These are phyloP conservation scores for Seladonia tumulorum DNA, from an alignment of 2,888 invertebrate genomes.

Conservation along the genomic window DNA sequence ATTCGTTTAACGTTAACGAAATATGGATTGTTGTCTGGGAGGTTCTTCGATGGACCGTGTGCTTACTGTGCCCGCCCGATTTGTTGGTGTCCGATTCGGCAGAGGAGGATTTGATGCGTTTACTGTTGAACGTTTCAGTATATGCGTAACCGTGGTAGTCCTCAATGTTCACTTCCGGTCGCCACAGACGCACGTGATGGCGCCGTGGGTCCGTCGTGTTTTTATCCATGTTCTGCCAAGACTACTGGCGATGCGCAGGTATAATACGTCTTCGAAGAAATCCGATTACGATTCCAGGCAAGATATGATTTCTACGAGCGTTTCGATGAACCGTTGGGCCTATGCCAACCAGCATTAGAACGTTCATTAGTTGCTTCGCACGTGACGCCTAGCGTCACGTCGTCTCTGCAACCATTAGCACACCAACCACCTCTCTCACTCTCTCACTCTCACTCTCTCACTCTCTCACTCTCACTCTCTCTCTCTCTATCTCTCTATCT, in stretches of 20 bases:
- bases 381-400: slow-evolving; percentile 64
- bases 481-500: not conserved
- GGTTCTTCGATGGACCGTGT: not conserved
- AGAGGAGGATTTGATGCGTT: not conserved
- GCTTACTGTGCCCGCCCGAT: not conserved
- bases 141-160: slow-evolving; percentile 97
- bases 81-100: not conserved
- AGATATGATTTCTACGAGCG: slow-evolving; percentile 68
- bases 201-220: slow-evolving; percentile 97
- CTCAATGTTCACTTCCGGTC: slow-evolving; percentile 99
- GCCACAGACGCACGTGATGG: slow-evolving; percentile 99
- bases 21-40: not conserved
- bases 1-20: not conserved
- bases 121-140: slow-evolving; percentile 86
- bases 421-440: not conserved
- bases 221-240: slow-evolving; percentile 98
- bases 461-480: slow-evolving; percentile 5
- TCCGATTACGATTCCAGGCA: slow-evolving; percentile 72
- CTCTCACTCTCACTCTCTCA: not conserved
- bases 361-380: slow-evolving; percentile 63
- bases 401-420: slow-evolving; percentile 64
- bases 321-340: slow-evolving; percentile 60
- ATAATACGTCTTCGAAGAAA: slow-evolving; percentile 73
- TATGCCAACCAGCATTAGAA: slow-evolving; percentile 67
- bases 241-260: slow-evolving; percentile 95